Base-by-base conservation (phyloP, 2,113 vertebrate genomes). In the Pluvianellus socialis region DNA sequence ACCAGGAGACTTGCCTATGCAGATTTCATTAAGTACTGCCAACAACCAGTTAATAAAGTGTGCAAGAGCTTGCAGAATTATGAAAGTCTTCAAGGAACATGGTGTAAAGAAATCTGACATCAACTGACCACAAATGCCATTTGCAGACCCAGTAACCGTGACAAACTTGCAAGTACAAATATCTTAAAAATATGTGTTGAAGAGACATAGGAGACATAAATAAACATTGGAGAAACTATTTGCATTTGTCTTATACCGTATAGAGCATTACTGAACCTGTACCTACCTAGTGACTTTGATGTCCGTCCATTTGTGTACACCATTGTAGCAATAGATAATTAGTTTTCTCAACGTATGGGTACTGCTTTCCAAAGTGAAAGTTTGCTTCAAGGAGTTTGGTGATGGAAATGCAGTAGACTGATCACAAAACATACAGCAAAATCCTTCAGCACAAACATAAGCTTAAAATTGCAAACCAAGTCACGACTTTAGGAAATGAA, bases 221-320 rank as follows among this genome's bases (percentile, higher is more conserved):
- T 12, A 72, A 87, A 70, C 35, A 14, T 6, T 50, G 30, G 4
- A 44, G 30, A 76, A 91, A 76, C 26, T n/a, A 26, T 47, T n/a
- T 88, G 21, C 18, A 15, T 88, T 82, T 92, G 26, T 75, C 44
- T 42, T 23, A 6, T 2, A 52, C 20, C 58, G 23, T 1, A 12
- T 16, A 84, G 63, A 76, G 19, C 1, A 0, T 53, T 42, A 35
- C 32, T 67, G 40, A 49, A 17, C 24, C 1, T 1, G 17, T 33
- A 38, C 50, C 47, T 53, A 67, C 24, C 47, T 27, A 2, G 42
- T 28, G 42, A 35, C 32, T 61, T 42, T 40, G 30, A 28, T 52
- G 88, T 33, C 33, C 47, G 19, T 32, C 24, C 28, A 24, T 35
- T 75, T 53, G 4, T 67, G 21, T 35, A 15, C 32, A 19, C n/a